Percentiles rank a stretch among this genome's conserved stretches.
These are phyloP conservation scores for Heptranchias perlo DNA, from an alignment of 2,113 vertebrate species.

Conservation along the genomic window DNA sequence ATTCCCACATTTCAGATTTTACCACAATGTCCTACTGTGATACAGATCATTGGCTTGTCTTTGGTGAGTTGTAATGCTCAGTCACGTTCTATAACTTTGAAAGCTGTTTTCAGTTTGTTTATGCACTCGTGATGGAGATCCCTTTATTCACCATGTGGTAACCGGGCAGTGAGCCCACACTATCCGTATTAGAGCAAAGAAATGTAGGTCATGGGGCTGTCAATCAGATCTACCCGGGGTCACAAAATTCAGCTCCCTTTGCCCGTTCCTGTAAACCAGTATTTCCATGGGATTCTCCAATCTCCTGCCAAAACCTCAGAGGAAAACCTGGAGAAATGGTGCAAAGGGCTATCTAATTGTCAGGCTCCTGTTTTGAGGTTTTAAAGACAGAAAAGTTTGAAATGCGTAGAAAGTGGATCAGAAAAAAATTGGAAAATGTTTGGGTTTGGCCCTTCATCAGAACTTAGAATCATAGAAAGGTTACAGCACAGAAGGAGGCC, in stretches of 20 bases:
- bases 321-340: neutral
- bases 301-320: neutral
- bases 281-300: neutral
- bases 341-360: neutral
- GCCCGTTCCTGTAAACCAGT: neutral
- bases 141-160: neutral
- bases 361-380: neutral
- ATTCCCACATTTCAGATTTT: neutral
- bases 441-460: neutral
- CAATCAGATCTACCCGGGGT: neutral
- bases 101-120: neutral
- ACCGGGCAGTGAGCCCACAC: neutral
- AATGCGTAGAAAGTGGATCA: neutral
- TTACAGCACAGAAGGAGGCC: no score
- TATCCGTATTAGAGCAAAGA: neutral
- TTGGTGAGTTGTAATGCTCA: neutral
- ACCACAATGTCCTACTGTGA: neutral
- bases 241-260: neutral
- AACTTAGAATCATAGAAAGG: no score
- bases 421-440: neutral
- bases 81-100: neutral
- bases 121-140: neutral
- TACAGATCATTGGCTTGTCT: neutral
- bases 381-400: no score
- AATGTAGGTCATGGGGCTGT: no score